Conservation (phyloP, 2,888 invertebrate species). For the Physocephala rufipes region DNA sequence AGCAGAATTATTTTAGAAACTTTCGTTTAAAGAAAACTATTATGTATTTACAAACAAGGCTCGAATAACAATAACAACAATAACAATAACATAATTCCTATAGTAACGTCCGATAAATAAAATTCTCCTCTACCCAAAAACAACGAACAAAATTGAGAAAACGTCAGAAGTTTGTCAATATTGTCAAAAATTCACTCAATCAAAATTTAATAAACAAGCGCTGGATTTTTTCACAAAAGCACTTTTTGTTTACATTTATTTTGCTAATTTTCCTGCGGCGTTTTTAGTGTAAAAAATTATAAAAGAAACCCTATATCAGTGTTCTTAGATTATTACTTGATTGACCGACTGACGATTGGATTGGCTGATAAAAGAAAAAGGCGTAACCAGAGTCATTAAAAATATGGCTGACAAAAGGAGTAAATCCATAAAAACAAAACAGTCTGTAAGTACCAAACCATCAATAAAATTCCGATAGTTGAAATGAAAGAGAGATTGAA, state of each 20-base stretch:
- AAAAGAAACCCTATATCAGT: too few species aligned
- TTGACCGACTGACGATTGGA: too few species aligned
- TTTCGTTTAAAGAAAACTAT: too few species aligned
- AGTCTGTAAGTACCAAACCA: too few species aligned
- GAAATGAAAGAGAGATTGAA: too few species aligned
- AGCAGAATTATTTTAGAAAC: background rate
- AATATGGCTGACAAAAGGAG: slow-evolving; percentile 12
- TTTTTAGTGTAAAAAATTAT: background rate
- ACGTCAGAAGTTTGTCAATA: slow-evolving; percentile 20
- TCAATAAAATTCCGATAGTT: too few species aligned
- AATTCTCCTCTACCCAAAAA: too few species aligned
- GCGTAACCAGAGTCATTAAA: background rate
- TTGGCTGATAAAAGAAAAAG: background rate
- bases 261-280: slow-evolving; percentile 9
- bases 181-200: slow-evolving; percentile 17
- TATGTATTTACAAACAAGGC: background rate
- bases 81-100: slow-evolving; percentile 45
- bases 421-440: background rate
- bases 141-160: slow-evolving; percentile 17
- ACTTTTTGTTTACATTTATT: slow-evolving; percentile 10
- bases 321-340: too few species aligned
- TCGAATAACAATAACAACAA: slow-evolving; percentile 36
- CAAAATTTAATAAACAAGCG: slow-evolving; percentile 35
- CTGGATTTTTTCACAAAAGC: slow-evolving; percentile 7
- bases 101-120: slow-evolving; percentile 40